These are phyloP conservation scores for Amphiprion ocellaris DNA, from an alignment of 2,113 vertebrate genomes.

Conservation along the genomic window DNA sequence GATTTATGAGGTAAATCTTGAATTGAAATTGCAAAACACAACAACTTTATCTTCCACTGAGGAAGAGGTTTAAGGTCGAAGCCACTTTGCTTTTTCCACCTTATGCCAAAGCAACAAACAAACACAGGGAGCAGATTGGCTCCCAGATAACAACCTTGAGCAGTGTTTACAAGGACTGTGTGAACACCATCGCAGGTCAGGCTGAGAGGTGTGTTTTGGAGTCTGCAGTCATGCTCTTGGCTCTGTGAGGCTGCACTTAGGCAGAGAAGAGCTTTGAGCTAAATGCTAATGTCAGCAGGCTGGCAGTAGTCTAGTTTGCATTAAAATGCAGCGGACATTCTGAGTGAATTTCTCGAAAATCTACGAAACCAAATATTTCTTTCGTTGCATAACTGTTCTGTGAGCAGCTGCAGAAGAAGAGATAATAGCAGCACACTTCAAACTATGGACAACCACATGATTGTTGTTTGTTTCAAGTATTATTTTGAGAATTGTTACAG, in stretches of 20 bases:
- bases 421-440: too few species aligned
- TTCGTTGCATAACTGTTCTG: too few species aligned
- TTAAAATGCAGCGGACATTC: background rate
- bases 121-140: background rate
- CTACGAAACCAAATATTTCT: background rate
- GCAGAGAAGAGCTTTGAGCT: constrained; percentile 3
- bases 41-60: background rate
- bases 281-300: background rate
- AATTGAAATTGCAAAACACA: background rate
- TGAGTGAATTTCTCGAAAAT: background rate
- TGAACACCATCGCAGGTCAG: constrained; percentile 4
- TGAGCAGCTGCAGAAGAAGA: too few species aligned
- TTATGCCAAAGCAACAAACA: constrained; percentile 1
- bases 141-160: constrained; percentile 1
- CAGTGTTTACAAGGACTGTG: background rate
- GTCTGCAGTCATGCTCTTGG: background rate
- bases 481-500: too few species aligned
- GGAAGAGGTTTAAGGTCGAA: background rate
- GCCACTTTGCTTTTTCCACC: background rate
- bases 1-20: background rate
- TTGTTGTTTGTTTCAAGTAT: too few species aligned
- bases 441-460: too few species aligned
- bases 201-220: background rate
- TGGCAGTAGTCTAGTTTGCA: background rate
- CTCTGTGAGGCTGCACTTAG: background rate